Conservation (phyloP, 2,113 vertebrate genomes). For the Scolopax mira region DNA sequence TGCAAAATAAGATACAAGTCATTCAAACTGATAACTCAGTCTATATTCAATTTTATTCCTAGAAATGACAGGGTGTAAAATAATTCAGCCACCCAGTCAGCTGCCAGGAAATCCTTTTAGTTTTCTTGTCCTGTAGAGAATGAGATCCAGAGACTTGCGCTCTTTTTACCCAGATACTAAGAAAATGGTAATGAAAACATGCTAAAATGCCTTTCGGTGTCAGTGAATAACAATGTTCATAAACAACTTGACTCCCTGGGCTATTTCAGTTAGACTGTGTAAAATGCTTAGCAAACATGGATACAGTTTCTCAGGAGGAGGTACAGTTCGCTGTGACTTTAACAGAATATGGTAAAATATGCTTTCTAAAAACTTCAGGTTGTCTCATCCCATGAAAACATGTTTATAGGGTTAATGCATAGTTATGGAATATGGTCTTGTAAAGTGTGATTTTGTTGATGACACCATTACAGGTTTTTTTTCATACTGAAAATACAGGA, state of each 20-base stretch:
- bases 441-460: slow-evolving; percentile 41
- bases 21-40: background rate
- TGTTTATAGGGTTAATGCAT: slow-evolving; percentile 11
- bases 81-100: background rate
- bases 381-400: slow-evolving; percentile 9
- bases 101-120: background rate
- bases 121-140: background rate
- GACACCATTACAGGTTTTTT: slow-evolving; percentile 28
- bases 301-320: background rate
- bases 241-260: background rate
- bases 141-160: background rate
- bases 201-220: background rate
- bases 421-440: slow-evolving; percentile 31
- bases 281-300: background rate
- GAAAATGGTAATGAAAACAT: background rate
- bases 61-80: background rate
- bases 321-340: background rate
- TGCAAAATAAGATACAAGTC: background rate
- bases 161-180: background rate
- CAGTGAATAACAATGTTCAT: background rate
- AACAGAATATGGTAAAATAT: background rate
- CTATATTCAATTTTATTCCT: background rate
- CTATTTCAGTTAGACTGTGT: background rate
- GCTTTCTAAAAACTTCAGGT: background rate
- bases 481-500: slow-evolving; percentile 46